Base-by-base conservation (phyloP, 1,140 invertebrate species). In the Tetramorium parvispinum region DNA sequence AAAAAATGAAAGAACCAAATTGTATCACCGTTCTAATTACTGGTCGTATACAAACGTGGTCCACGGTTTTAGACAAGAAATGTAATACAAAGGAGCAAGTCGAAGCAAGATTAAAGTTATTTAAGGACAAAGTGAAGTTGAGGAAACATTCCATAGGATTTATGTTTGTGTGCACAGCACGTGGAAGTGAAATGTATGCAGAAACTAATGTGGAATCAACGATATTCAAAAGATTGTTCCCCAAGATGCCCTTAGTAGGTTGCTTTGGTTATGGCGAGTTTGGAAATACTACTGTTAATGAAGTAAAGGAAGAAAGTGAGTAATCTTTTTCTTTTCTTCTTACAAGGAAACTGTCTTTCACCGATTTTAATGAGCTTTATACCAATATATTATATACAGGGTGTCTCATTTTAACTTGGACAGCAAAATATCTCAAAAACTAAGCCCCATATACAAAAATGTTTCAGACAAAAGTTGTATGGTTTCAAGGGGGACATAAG, bases 251-350 rank as follows among this genome's bases (percentile, higher is more conserved):
- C 10, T 88, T 97, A 3, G 89, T 96, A 66, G 96, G 96, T 1
- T 94, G 96, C 87, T 97, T 96, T 92, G 96, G 96, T 2, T 94
- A 96, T 87, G 96, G 96, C 37, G 96, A 97, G 92, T 96, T 96
- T 76, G 96, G 96, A 10, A 93, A 91, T 87, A 91, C 93, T 4
- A 86, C 93, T 8, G 0, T 43, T 40, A 3, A 43, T 4, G 27
- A 70, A 0, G 1, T 5, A 18, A 13, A 55, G 0, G 8, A 76
- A 16, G 87, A 78, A n/a, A 89, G 93, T 94, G 86, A 91, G 88
- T 88, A 73, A 57, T 46, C 16, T 57, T 27, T 51, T 27, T 21
- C 6, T 43, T 63, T 49, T 0, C 8, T 18, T n/a, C 10, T 21
- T 10, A 32, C 32, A 32, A 32, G 32, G 32, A 32, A 32, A 32